A percentile compares a stretch with the other conserved stretches of the same genome.
Evolutionary conservation across 2,888 invertebrate genomes (phyloP).

Genomic region (Tribolium freemani): DNA sequence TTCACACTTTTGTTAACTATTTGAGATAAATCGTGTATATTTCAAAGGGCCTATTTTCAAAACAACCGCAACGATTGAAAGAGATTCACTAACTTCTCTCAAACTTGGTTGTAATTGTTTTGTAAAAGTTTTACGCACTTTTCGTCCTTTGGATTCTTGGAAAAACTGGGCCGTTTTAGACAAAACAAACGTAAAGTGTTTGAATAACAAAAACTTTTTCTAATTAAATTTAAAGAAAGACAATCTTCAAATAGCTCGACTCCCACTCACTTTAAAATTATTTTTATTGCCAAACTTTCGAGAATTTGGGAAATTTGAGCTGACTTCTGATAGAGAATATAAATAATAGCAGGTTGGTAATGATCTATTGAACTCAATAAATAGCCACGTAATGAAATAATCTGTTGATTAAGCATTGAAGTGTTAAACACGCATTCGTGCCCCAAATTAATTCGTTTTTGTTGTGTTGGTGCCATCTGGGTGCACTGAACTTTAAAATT

Average conservation of each 20-base stretch:
- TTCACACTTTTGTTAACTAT: constrained; percentile 7
- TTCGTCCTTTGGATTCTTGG: constrained; percentile 9
- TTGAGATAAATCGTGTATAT: background rate
- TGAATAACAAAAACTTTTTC: constrained; percentile 20
- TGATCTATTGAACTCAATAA: background rate
- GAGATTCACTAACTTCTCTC: background rate
- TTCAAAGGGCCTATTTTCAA: background rate
- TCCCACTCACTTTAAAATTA: too few species aligned
- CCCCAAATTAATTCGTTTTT: background rate
- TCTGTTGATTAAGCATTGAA: background rate
- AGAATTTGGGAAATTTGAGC: too few species aligned
- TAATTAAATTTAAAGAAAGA: constrained; percentile 9
- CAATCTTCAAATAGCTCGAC: too few species aligned
- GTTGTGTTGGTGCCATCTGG: background rate
- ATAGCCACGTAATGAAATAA: background rate
- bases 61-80: constrained; percentile 15
- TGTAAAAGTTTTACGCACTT: constrained; percentile 24
- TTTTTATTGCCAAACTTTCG: too few species aligned
- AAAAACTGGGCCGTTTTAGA: constrained; percentile 20
- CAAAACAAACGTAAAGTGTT: constrained; percentile 17
- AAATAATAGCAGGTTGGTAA: background rate
- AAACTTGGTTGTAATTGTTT: constrained; percentile 30
- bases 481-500: background rate
- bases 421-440: background rate
- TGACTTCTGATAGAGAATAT: background rate